Percentiles rank a stretch among this genome's conserved stretches.
phyloP scores from a whole-genome alignment of 2,113 vertebrate genomes.

The Phainopepla nitens region DNA sequence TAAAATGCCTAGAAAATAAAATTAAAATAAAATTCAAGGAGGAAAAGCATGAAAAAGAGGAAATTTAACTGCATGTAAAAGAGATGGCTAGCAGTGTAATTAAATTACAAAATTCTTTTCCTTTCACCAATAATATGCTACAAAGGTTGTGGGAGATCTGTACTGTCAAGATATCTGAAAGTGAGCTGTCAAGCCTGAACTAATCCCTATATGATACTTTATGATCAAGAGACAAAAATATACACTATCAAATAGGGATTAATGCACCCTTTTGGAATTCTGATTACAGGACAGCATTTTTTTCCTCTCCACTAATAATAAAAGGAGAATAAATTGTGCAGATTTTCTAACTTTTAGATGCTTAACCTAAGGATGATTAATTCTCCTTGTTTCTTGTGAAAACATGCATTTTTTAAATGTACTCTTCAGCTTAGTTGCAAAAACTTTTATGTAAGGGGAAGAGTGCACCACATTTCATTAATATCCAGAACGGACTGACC shows the following conservation, averaged over 20 bases:
- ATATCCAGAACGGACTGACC: background rate
- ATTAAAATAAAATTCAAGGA: background rate
- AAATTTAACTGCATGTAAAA: background rate
- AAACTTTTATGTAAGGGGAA: background rate
- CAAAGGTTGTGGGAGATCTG: background rate
- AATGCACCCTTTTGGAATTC: background rate
- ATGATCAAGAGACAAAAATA: background rate
- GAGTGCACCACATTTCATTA: background rate
- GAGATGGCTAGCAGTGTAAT: background rate
- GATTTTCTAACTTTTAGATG: background rate
- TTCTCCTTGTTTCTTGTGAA: background rate
- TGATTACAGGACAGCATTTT: background rate
- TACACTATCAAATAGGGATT: background rate
- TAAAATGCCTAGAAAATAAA: background rate
- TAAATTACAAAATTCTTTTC: background rate
- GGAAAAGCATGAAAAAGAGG: background rate
- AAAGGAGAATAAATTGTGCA: fast-evolving
- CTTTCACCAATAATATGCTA: background rate
- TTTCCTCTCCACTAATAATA: background rate
- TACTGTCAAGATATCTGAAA: background rate
- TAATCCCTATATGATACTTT: background rate
- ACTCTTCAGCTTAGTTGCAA: background rate
- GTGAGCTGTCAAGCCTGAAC: background rate
- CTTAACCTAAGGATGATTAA: background rate
- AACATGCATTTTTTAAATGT: background rate